A percentile compares a stretch with the other conserved stretches of the same genome.
Evolutionary conservation across 2,113 vertebrate species (phyloP).

Genomic region (Parus major): DNA sequence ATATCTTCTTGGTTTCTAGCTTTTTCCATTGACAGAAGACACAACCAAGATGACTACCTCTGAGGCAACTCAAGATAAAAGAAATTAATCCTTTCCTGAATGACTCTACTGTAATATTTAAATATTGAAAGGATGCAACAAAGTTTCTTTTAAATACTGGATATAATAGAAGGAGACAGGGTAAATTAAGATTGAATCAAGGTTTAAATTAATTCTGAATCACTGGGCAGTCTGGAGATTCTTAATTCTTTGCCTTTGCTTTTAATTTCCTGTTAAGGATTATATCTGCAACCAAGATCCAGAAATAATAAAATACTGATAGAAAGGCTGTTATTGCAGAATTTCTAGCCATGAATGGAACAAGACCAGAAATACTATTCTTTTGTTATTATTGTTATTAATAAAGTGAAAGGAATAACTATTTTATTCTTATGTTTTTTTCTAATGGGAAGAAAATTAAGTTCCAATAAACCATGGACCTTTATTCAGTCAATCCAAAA

Average conservation of each 20-base stretch:
- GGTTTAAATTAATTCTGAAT: background rate
- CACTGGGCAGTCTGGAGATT: background rate
- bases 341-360: background rate
- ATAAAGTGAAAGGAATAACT: background rate
- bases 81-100: background rate
- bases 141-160: background rate
- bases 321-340: background rate
- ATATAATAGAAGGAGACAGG: background rate
- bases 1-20: background rate
- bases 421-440: background rate
- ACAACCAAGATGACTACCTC: background rate
- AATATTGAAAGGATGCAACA: background rate
- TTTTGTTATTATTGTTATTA: background rate
- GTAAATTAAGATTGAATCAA: background rate
- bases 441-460: background rate
- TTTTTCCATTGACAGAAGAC: background rate
- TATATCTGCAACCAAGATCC: background rate
- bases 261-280: slow-evolving; percentile 22
- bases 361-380: background rate
- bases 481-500: background rate
- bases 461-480: background rate
- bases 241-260: background rate
- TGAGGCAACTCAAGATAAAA: background rate
- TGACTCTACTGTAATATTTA: background rate
- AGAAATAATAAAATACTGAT: background rate